Base-by-base conservation (phyloP, 2,113 vertebrate genomes). In the Alaudala cheleensis region DNA sequence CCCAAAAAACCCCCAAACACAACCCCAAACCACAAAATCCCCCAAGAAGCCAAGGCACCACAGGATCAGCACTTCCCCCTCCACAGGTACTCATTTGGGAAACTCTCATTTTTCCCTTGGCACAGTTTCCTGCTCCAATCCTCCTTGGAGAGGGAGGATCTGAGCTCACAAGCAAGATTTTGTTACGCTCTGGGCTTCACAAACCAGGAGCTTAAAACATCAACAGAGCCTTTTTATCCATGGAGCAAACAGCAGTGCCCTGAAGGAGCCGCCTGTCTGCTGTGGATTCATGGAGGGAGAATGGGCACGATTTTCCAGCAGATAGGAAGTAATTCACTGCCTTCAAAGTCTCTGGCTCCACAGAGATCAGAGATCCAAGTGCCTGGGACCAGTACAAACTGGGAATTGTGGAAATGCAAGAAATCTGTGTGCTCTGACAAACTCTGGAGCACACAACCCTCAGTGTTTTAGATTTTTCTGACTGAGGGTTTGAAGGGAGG, bases 181-280 rank as follows among this genome's bases (percentile, higher is more conserved):
- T 80, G 64, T 94, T 93, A 49, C 45, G 51, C 73, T 83, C 69
- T 44, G 37, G 58, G 40, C 77, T 93, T 93, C 84, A 33, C 78
- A 78, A 93, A 93, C 80, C 2, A 4, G 47, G 76, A 91, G 66
- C 82, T 90, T 80, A 37, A 66, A 88, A 92, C 86, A 54, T 58
- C 92, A 80, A 94, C 88, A 90, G 86, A 91, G 87, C 53, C 92
- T 93, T 90, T 80, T 96, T 97, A 92, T 92, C 24, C 0, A 26
- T 22, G 90, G 92, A 71, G 80, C 44, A 85, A 95, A 93, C 73
- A 95, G 71, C 29, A 83, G 51, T 0, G 4, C 44, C 6, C 5
- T 62, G 86, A 95, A 94, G 91, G 85, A 77, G 20, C 72, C 78
- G 14, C 13, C 49, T 94, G 93, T 94, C 86, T 71, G 76, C 31